Base-by-base conservation (phyloP, 2,113 vertebrate species). In the Apteryx mantelli region DNA sequence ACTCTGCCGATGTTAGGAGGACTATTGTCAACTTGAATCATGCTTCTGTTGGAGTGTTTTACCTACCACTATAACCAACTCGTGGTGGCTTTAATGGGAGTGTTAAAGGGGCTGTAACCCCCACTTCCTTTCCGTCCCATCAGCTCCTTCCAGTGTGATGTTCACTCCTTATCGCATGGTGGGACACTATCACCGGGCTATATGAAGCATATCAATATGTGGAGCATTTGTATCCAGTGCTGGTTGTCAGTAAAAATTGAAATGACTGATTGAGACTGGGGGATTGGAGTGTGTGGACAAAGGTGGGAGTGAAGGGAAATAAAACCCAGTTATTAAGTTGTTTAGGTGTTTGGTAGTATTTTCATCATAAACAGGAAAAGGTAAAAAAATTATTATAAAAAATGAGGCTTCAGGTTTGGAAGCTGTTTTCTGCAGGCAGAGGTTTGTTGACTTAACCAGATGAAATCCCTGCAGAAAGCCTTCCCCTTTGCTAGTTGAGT, bases 381-480 rank as follows among this genome's bases (percentile, higher is more conserved):
- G 4, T 82, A 58, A 87, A 85, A 55, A 91, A 87, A 53, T 56
- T 68, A 34, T 86, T 73, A 26, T 22, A 53, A 19, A 52, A 88
- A 89, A 89, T 36, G 38, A 79, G 68, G 25, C 28, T 13, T 70
- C 38, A 4, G 28, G 7, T 83, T 96, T 87, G 65, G 38, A 79
- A 91, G 74, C n/a, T 73, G 20, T 89, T 21, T 79, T 87, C 44
- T 92, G 87, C 56, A 73, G 52, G 38, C 91, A 92, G 74, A 82
- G 22, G 61, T 73, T 68, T 95, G 69, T 93, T 92, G 89, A 89
- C 74, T 87, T 89, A 76, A 79, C 52, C 63, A 77, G 81, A 85
- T 89, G 65, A 89, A 92, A 97, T 96, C 95, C 78, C 88, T 89
- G 52, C 77, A 79, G 86, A 95, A 91, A 95, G 46, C 83, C 69